phyloP scores from a whole-genome alignment of 2,113 vertebrate genomes.

The Myodes glareolus region DNA sequence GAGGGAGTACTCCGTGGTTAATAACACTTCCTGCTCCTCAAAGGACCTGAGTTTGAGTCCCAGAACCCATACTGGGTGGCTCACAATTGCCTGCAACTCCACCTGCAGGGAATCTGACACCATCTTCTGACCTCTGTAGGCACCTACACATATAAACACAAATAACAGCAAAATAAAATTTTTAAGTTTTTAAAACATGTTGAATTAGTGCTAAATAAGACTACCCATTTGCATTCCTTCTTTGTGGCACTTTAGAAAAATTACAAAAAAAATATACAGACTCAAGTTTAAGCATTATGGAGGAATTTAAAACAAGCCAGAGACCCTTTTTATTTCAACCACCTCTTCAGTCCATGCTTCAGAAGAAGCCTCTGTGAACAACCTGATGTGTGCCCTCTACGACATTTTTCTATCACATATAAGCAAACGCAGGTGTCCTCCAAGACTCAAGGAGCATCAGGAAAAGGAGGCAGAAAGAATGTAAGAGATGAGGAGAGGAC shows the following conservation, averaged over 20 bases:
- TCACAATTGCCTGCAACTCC: neutral
- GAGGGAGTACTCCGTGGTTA: neutral
- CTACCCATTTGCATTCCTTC: neutral
- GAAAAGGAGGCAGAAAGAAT: neutral
- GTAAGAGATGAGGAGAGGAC: neutral
- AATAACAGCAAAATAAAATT: neutral
- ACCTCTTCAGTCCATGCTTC: neutral
- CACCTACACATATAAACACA: neutral
- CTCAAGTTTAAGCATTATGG: neutral
- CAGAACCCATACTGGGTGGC: neutral
- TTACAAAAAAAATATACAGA: neutral
- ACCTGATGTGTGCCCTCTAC: neutral
- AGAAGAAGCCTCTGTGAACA: neutral
- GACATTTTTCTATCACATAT: neutral
- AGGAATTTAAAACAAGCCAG: neutral
- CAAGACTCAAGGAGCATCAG: neutral
- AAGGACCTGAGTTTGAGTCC: neutral
- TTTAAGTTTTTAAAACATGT: neutral
- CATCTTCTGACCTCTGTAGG: neutral
- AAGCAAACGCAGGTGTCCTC: neutral
- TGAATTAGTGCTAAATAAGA: slow-evolving; percentile 17
- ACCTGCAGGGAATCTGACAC: neutral
- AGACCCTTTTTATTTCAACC: neutral
- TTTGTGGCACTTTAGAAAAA: slow-evolving; percentile 15
- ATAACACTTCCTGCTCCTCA: neutral